Evolutionary conservation across 1,140 invertebrate genomes (phyloP).

Genomic region (Drosophila ohnishii): DNA sequence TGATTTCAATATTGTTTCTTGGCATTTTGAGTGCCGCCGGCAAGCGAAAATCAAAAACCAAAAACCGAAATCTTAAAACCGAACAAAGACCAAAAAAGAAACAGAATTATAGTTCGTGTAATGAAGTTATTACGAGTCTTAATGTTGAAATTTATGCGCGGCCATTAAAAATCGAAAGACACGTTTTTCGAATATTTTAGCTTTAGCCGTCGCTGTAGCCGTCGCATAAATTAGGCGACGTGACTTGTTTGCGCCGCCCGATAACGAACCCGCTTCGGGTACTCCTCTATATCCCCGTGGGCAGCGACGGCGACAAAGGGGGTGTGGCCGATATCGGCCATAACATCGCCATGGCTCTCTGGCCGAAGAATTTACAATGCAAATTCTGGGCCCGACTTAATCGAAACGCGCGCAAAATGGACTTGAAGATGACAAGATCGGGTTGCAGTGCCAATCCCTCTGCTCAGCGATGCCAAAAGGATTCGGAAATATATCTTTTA

Average conservation of each 20-base stretch:
- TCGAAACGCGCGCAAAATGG: conserved; percentile 68
- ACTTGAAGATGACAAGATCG: conserved; percentile 42
- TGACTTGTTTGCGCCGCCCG: conserved; percentile 72
- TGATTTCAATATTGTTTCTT: conserved; percentile 42
- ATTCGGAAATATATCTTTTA: neutral
- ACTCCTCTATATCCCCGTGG: conserved; percentile 32
- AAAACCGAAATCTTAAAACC: conserved; percentile 19
- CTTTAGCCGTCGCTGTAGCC: conserved; percentile 54
- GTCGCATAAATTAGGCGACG: conserved; percentile 80
- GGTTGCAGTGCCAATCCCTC: conserved; percentile 1
- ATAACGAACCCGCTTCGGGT: conserved; percentile 59
- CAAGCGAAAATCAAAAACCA: conserved; percentile 24
- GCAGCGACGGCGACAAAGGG: conserved; percentile 6
- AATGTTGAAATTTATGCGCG: conserved; percentile 80
- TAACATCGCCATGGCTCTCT: conserved; percentile 32
- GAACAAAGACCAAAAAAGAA: conserved; percentile 40
- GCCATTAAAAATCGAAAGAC: conserved; percentile 80
- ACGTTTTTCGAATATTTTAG: conserved; percentile 80
- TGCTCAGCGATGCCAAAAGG: neutral
- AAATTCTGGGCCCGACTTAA: conserved; percentile 63
- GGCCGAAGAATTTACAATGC: conserved; percentile 71
- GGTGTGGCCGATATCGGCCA: conserved; percentile 60
- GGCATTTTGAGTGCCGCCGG: conserved; percentile 49
- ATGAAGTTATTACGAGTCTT: conserved; percentile 81
- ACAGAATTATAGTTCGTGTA: conserved; percentile 77